Conservation (phyloP, 2,113 vertebrate genomes). For the Carassius auratus region DNA sequence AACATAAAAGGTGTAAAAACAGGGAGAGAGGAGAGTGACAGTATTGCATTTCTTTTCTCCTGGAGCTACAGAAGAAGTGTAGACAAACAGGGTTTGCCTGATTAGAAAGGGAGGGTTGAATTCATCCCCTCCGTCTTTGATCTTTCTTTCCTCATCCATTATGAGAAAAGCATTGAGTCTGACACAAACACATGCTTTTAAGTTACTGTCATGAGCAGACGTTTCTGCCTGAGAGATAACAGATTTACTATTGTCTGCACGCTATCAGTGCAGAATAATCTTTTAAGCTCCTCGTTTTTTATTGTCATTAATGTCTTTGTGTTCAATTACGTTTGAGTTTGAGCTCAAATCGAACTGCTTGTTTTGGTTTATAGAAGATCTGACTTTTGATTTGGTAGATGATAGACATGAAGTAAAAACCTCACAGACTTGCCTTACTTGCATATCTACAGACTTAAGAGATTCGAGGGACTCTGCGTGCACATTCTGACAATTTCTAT, state of each 20-base stretch:
- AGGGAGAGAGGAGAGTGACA: conserved; percentile 33
- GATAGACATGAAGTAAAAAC: background rate
- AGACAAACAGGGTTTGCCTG: conserved; percentile 43
- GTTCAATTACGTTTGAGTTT: background rate
- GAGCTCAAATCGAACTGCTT: background rate
- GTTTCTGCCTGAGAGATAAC: conserved; percentile 61
- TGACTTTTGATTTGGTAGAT: background rate
- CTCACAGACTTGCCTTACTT: background rate
- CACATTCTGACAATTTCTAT: background rate
- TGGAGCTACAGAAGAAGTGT: conserved; percentile 9
- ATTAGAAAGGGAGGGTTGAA: conserved; percentile 26
- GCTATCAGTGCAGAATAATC: conserved; percentile 71
- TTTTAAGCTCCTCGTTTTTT: conserved; percentile 75
- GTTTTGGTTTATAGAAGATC: background rate
- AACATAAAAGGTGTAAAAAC: conserved; percentile 39
- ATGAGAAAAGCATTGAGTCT: background rate
- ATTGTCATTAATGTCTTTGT: conserved; percentile 69
- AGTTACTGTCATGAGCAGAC: conserved; percentile 54
- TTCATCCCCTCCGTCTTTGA: conserved; percentile 24
- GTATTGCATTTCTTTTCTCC: conserved; percentile 19
- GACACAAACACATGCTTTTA: conserved; percentile 1
- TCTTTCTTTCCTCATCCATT: conserved; percentile 24
- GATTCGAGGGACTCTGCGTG: background rate
- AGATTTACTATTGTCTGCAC: conserved; percentile 59
- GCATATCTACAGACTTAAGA: background rate